Evolutionary conservation across 2,888 invertebrate species (phyloP).

Genomic region (Elegia similella): DNA sequence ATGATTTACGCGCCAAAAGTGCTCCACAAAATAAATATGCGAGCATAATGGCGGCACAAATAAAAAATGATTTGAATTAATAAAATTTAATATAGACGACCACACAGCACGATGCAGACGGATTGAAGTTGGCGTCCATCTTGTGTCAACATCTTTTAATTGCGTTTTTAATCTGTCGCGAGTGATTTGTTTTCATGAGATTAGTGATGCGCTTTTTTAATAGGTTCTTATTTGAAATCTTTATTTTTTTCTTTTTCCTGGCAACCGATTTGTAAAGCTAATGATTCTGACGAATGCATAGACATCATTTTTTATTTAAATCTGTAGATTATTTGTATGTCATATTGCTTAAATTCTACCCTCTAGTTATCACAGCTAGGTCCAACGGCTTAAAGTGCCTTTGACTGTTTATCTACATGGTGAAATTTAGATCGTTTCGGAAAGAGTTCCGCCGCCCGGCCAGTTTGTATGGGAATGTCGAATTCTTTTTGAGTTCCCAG

Average conservation of each 20-base stretch:
- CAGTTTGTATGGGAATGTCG: too few species aligned
- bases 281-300: too few species aligned
- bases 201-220: slow-evolving; percentile 12
- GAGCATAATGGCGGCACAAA: slow-evolving; percentile 42
- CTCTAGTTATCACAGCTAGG: too few species aligned
- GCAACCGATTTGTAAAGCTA: too few species aligned
- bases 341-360: too few species aligned
- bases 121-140: slow-evolving; percentile 27
- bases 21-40: slow-evolving; percentile 51
- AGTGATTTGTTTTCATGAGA: slow-evolving; percentile 12
- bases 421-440: too few species aligned
- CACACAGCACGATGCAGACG: slow-evolving; percentile 52
- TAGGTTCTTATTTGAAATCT: slow-evolving; percentile 4
- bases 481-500: too few species aligned
- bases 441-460: too few species aligned
- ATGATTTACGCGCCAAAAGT: slow-evolving; percentile 59
- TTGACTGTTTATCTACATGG: too few species aligned
- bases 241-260: neutral
- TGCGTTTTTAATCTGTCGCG: slow-evolving; percentile 18
- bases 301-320: too few species aligned
- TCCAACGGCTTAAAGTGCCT: too few species aligned
- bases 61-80: slow-evolving; percentile 57
- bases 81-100: slow-evolving; percentile 57
- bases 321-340: too few species aligned
- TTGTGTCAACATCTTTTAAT: slow-evolving; percentile 20